Conservation (phyloP, 2,888 invertebrate genomes). For the Dromius quadrimaculatus region DNA sequence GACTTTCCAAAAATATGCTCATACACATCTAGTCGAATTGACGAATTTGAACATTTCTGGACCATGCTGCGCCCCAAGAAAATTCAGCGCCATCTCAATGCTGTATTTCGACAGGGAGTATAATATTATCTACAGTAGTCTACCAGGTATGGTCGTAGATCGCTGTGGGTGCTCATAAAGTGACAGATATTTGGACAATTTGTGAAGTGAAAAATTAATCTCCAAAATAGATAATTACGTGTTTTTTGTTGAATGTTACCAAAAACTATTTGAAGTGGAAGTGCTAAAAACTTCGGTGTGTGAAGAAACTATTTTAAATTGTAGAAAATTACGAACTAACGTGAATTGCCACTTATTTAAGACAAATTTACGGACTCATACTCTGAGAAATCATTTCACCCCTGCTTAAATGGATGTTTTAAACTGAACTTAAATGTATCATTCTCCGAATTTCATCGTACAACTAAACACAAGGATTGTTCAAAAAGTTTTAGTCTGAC, state of each 20-base stretch:
- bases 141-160: conserved; percentile 96
- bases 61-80: conserved; percentile 93
- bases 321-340: no score
- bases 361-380: no score
- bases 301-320: neutral
- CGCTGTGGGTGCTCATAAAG: conserved; percentile 90
- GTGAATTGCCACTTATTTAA: no score
- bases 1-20: conserved; percentile 87
- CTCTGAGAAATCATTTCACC: no score
- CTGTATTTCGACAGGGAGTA: conserved; percentile 91
- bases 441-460: no score
- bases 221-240: no score
- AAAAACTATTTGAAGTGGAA: neutral
- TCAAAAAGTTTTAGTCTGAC: no score
- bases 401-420: no score
- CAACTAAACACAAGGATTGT: no score
- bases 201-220: neutral
- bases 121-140: conserved; percentile 87
- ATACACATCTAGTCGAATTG: conserved; percentile 89
- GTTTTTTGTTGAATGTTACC: neutral
- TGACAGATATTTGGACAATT: neutral
- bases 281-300: neutral
- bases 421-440: no score
- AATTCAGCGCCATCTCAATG: conserved; percentile 89
- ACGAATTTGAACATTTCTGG: conserved; percentile 82